Conservation (phyloP, 2,888 invertebrate genomes). For the Protonemura montana region DNA sequence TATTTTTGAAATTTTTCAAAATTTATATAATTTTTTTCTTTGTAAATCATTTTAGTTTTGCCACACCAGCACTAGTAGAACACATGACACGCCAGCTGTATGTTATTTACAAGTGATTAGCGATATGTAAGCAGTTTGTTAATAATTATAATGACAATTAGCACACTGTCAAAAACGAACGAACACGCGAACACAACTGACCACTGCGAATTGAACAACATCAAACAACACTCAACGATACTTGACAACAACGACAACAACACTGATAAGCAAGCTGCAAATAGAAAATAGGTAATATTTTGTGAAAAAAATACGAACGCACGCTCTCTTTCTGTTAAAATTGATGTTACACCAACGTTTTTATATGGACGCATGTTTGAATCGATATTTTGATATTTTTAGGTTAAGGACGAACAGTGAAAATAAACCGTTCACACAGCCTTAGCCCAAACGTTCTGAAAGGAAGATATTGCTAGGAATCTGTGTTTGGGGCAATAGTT, state of each 20-base stretch:
- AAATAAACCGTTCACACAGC: too few relatives aligned
- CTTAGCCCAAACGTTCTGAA: too few relatives aligned
- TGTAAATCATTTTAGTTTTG: not conserved
- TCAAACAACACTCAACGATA: not conserved
- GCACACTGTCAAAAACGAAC: constrained; percentile 23
- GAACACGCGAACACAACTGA: not conserved
- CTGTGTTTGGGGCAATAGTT: too few relatives aligned
- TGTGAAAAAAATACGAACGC: not conserved
- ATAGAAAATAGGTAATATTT: not conserved
- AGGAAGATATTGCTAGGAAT: too few relatives aligned
- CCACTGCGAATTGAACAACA: not conserved
- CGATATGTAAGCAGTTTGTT: not conserved
- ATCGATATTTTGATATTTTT: too few relatives aligned
- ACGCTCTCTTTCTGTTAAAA: not conserved
- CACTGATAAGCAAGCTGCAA: constrained; percentile 17
- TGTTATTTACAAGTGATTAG: not conserved
- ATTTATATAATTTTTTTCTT: not conserved
- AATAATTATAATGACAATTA: too few relatives aligned
- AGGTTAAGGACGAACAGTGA: too few relatives aligned
- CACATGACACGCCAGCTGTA: not conserved
- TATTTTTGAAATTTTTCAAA: too few relatives aligned
- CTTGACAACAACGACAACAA: constrained; percentile 1
- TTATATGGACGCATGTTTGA: too few relatives aligned
- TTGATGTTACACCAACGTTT: too few relatives aligned
- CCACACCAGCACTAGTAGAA: not conserved